Conservation (phyloP, 2,797 vertebrate species). For the Phoebastria nigripes region DNA sequence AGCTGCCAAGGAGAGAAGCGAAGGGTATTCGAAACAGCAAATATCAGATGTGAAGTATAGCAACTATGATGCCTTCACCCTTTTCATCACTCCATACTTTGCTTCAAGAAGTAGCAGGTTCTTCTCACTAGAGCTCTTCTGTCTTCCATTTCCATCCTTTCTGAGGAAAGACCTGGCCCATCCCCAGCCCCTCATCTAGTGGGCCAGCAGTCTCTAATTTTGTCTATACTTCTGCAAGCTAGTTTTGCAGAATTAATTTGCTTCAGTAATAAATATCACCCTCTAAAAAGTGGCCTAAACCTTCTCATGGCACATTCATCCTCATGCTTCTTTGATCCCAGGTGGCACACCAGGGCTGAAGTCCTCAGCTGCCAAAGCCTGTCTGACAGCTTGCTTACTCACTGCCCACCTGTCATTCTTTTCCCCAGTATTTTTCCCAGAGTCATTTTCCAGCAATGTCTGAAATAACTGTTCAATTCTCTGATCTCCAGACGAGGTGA, state of each 20-base stretch:
- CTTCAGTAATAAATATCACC: not conserved
- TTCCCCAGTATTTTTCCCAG: not conserved
- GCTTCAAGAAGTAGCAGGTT: not conserved
- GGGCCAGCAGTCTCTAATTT: not conserved
- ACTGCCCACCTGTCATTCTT: not conserved
- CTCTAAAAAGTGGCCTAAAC: not conserved
- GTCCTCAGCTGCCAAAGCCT: not conserved
- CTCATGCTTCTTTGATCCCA: not conserved
- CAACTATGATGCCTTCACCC: not conserved
- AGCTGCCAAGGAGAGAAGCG: not conserved
- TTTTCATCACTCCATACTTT: constrained; percentile 22
- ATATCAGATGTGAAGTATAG: not conserved
- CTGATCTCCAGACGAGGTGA: not conserved
- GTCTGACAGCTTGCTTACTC: not conserved
- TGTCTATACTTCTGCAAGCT: not conserved
- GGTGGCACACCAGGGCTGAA: not conserved
- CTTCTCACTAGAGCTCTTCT: not conserved
- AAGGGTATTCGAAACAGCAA: not conserved
- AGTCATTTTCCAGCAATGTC: not conserved
- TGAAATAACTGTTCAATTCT: not conserved
- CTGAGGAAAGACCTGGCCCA: not conserved
- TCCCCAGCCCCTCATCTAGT: not conserved
- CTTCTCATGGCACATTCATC: not conserved
- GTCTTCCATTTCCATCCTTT: not conserved
- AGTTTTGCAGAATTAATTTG: not conserved